phyloP scores from a whole-genome alignment of 1,140 invertebrate species.

The Pseudomyrmex sp. region DNA sequence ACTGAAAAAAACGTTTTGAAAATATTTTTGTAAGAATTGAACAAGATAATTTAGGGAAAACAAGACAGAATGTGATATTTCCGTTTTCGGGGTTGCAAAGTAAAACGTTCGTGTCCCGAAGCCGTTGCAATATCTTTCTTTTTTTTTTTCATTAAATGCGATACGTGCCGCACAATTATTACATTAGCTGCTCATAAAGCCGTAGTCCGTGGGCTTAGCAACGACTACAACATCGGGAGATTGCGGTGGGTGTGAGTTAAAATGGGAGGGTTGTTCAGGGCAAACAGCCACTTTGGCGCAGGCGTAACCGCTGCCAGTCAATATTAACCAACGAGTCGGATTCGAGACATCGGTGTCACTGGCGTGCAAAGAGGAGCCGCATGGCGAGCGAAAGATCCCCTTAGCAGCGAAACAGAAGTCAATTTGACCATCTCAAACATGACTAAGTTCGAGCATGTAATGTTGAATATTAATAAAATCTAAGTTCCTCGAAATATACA shows the following conservation, averaged over 20 bases:
- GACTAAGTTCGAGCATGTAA: not conserved
- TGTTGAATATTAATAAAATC: not conserved
- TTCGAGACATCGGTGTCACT: slow-evolving; percentile 74
- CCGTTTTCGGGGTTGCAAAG: not conserved
- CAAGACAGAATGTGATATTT: not conserved
- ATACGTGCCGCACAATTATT: slow-evolving; percentile 71
- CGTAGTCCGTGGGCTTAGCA: slow-evolving; percentile 71
- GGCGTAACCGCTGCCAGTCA: slow-evolving; percentile 82
- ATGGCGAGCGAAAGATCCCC: slow-evolving; percentile 32
- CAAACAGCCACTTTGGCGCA: slow-evolving; percentile 79
- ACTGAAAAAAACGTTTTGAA: not conserved
- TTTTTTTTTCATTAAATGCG: slow-evolving; percentile 56
- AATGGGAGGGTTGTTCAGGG: slow-evolving; percentile 73
- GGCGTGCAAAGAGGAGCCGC: slow-evolving; percentile 61
- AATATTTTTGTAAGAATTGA: slow-evolving; percentile 9
- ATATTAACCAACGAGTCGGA: slow-evolving; percentile 82
- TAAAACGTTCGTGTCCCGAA: slow-evolving; percentile 20
- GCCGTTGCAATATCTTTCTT: slow-evolving; percentile 50
- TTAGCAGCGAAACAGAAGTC: slow-evolving; percentile 19
- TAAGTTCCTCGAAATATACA: too few relatives aligned
- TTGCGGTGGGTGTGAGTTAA: slow-evolving; percentile 74
- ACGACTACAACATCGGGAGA: slow-evolving; percentile 60
- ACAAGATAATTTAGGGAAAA: slow-evolving; percentile 21
- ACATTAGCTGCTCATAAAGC: slow-evolving; percentile 71
- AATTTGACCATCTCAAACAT: slow-evolving; percentile 5